Evolutionary conservation across 2,797 vertebrate species (phyloP), one percentile per base, ranked within the genome.

Genomic region (Characodon lateralis): DNA sequence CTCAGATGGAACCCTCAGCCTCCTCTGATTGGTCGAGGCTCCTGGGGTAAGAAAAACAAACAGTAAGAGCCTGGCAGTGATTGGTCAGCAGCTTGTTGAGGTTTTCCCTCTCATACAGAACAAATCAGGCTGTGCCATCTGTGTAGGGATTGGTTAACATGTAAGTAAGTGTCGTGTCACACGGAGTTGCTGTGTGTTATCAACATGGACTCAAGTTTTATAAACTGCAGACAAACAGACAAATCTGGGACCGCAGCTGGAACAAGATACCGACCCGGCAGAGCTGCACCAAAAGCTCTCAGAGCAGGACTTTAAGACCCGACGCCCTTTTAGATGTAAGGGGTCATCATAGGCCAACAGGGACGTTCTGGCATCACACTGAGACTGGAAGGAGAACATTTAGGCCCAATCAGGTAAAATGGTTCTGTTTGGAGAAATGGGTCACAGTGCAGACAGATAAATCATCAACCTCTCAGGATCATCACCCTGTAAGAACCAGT

Each of bases 341-440:
- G 81, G 85, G 85, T 85, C 84, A 9, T 59, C 63, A 72, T 56
- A 68, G 89, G 80, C 92, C 90, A 18, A 73, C 73, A 66, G 88
- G 93, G 93, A 82, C 94, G 93, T 98, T 99, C 98, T 99, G 98
- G 97, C 97, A 99, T 96, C 97, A 99, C 97, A 98, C 96, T 96
- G 96, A 95, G 71, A 82, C 13, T 20, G 56, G 35, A 77, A 48
- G 51, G 13, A 3, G n/a, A 12, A n/a, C 51, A 48, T 59, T 79
- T 8, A 26, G 43, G 92, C 86, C 88, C 86, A 87, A 92, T 86
- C 69, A 58, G 66, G 46, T 78, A 48, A 51, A 66, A 59, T 71
- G 59, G 55, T 41, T 76, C 59, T 0, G 46, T 68, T 79, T 68
- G 35, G 46, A 46, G 71, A 87, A 94, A 97, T 97, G 97, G 97